A percentile compares a stretch with the other conserved stretches of the same genome.
Conservation (phyloP, 2,797 vertebrate species). For the Loriculus beryllinus region DNA sequence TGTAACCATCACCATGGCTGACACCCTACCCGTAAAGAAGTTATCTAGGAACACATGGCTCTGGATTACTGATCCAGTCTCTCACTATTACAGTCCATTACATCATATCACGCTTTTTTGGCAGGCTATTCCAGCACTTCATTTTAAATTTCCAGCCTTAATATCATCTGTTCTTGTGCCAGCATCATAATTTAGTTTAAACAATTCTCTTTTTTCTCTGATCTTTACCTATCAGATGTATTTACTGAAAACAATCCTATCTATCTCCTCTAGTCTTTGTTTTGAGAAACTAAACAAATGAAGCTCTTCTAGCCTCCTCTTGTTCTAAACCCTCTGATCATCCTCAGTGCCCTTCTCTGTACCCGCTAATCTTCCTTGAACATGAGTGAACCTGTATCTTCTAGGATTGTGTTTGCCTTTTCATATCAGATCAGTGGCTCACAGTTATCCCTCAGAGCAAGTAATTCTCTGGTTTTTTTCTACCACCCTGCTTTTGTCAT, state of each 20-base stretch:
- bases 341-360: slow-evolving; percentile 22
- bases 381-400: slow-evolving; percentile 56
- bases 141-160: slow-evolving; percentile 24
- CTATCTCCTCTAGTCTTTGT: slow-evolving; percentile 62
- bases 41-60: slow-evolving; percentile 10
- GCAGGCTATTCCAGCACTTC: slow-evolving; percentile 29
- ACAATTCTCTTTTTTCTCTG: slow-evolving; percentile 52
- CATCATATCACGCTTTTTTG: slow-evolving; percentile 29
- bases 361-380: slow-evolving; percentile 46
- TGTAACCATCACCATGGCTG: not conserved
- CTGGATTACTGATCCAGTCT: not conserved
- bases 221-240: slow-evolving; percentile 63
- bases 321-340: slow-evolving; percentile 55
- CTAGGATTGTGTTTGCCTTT: slow-evolving; percentile 28
- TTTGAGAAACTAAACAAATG: slow-evolving; percentile 58
- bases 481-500: slow-evolving; percentile 35
- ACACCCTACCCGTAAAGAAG: not conserved
- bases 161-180: slow-evolving; percentile 57
- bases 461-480: not conserved
- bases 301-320: slow-evolving; percentile 62
- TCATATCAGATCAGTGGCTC: slow-evolving; percentile 33
- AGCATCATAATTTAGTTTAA: slow-evolving; percentile 33
- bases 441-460: slow-evolving; percentile 27
- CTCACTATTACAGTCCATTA: slow-evolving; percentile 42
- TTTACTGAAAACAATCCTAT: slow-evolving; percentile 67